Evolutionary conservation across 2,113 vertebrate species (phyloP), one percentile per base, ranked within the genome.

Genomic region (Cavia porcellus): DNA sequence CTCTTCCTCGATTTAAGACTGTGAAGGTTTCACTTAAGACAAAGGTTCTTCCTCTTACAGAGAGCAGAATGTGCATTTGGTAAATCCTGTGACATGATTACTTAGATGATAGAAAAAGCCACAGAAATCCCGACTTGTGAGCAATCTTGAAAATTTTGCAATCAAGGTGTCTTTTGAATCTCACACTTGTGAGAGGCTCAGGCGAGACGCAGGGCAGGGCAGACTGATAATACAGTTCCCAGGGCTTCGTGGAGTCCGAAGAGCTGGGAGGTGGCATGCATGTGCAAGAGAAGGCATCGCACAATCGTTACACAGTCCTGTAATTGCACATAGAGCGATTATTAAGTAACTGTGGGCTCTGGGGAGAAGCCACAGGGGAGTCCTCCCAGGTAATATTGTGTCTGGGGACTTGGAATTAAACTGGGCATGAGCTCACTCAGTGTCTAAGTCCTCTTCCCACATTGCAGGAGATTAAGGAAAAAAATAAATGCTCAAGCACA

Each of bases 371-470:
- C 80, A 55, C 52, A 74, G 50, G 61, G 35, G 89, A 80, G 61
- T 81, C 70, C 75, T 92, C 50, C 68, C 52, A 72, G 86, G 92
- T 90, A 95, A n/a, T 61, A 50, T 86, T 95, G 96, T 97, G 96
- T 95, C 92, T 94, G 86, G 42, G 68, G 80, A 95, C 90, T 95
- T 45, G 89, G 93, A 79, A 86, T 96, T 95, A 92, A 96, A 87
- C 72, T 95, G 95, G 45, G 92, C 10, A n/a, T 77, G 86, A 90
- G 66, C 92, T 90, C 92, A 59, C 68, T 85, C 50, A 75, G 22
- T 83, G 75, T 42, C 86, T 89, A 22, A 81, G 84, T 59, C 62
- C 22, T 88, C 28, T 75, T 94, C 45, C 72, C 80, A 64, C 42
- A 52, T 91, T 11, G 11, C 17, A 61, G 79, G 64, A 74, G 50